A percentile compares a stretch with the other conserved stretches of the same genome.
These are phyloP conservation scores for Frankliniella intonsa DNA, from an alignment of 2,888 invertebrate genomes.

Conservation along the genomic window DNA sequence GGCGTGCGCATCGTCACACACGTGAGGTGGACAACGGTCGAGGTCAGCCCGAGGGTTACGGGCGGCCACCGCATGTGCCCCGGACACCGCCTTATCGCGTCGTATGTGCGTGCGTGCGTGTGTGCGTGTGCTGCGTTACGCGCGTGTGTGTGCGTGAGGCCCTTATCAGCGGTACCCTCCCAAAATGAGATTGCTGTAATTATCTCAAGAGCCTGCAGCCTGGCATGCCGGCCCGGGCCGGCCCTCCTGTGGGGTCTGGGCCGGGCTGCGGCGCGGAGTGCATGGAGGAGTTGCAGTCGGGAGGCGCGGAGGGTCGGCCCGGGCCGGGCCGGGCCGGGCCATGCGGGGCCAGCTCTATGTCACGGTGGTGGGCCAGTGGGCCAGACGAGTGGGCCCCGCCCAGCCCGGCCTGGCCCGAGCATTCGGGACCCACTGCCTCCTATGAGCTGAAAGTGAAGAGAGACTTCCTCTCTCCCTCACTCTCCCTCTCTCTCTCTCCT, in stretches of 20 bases:
- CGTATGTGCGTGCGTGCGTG: not conserved
- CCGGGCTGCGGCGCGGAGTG: not conserved
- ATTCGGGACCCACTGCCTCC: not conserved
- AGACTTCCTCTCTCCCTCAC: too few relatives aligned
- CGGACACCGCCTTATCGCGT: not conserved
- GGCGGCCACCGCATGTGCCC: not conserved
- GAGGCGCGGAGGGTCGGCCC: not conserved
- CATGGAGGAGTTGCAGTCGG: not conserved
- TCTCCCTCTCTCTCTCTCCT: too few relatives aligned
- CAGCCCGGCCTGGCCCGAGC: not conserved
- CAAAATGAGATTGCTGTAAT: not conserved
- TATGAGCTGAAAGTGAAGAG: too few relatives aligned
- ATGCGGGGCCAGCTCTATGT: too few relatives aligned
- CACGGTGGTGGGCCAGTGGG: slow-evolving; percentile 3
- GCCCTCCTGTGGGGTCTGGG: too few relatives aligned
- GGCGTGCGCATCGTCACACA: not conserved
- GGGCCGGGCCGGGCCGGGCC: not conserved
- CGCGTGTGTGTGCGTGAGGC: not conserved
- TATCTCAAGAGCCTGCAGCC: not conserved
- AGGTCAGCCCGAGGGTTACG: not conserved
- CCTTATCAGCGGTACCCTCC: too few relatives aligned
- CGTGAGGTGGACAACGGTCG: slow-evolving; percentile 10
- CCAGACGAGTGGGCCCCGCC: not conserved
- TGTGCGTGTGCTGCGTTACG: not conserved
- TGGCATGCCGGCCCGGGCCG: not conserved